A percentile compares a stretch with the other conserved stretches of the same genome.
These are phyloP conservation scores for Euglossa dilemma DNA, from an alignment of 1,140 invertebrate genomes.

Conservation along the genomic window DNA sequence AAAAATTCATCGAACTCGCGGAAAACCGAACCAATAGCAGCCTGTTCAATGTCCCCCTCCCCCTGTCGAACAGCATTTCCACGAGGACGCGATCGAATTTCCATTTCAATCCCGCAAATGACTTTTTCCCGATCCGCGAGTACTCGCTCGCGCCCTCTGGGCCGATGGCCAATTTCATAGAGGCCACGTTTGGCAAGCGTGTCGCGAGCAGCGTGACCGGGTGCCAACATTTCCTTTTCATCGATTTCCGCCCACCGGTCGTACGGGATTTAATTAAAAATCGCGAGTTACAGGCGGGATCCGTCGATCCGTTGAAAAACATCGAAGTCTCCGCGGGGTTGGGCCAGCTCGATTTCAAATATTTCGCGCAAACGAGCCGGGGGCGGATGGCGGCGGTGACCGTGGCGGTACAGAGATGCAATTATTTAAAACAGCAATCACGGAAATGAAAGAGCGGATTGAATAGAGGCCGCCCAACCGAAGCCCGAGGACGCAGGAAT, in stretches of 20 bases:
- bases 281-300: conserved; percentile 12
- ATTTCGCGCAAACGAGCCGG: conserved; percentile 63
- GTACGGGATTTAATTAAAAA: conserved; percentile 65
- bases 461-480: conserved; percentile 56
- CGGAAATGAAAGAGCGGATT: conserved; percentile 79
- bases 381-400: not conserved
- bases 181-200: conserved; percentile 31
- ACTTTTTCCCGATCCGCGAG: conserved; percentile 17
- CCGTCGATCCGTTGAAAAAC: conserved; percentile 32
- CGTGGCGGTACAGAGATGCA: conserved; percentile 62
- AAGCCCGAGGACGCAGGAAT: conserved; percentile 49
- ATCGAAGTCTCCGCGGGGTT: conserved; percentile 25
- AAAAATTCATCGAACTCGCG: not conserved
- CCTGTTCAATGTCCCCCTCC: not conserved
- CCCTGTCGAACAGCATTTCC: not conserved
- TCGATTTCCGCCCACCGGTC: not conserved
- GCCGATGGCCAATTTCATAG: conserved; percentile 32
- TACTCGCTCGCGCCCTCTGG: not conserved
- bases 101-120: conserved; percentile 43
- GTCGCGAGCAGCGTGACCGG: conserved; percentile 5
- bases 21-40: not conserved
- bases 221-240: conserved; percentile 40
- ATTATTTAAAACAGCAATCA: conserved; percentile 82
- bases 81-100: conserved; percentile 29
- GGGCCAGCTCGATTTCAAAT: conserved; percentile 53